A percentile compares a stretch with the other conserved stretches of the same genome.
Conservation (phyloP, 2,888 invertebrate genomes). For the Eupithecia dodoneata region DNA sequence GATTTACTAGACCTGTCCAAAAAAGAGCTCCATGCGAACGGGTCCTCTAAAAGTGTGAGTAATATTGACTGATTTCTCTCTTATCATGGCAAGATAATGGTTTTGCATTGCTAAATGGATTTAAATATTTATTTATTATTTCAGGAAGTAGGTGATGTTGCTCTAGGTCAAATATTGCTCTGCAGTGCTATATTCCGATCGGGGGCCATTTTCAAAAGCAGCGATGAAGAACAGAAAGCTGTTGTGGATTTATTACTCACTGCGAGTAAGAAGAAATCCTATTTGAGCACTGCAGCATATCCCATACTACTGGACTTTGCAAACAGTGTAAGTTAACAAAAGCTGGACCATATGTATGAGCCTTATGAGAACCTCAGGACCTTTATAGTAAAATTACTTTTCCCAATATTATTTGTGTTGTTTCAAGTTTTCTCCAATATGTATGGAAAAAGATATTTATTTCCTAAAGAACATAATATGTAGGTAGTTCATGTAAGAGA, state of each 20-base stretch:
- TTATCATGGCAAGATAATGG: background rate
- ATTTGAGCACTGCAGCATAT: slow-evolving; percentile 85
- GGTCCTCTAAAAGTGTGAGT: slow-evolving; percentile 87
- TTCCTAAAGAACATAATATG: too few species aligned
- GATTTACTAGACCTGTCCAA: slow-evolving; percentile 85
- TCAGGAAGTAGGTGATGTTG: slow-evolving; percentile 90
- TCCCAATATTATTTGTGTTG: too few species aligned
- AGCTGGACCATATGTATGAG: background rate
- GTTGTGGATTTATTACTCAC: slow-evolving; percentile 70
- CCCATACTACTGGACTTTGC: slow-evolving; percentile 86
- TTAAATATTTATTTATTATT: slow-evolving; percentile 13
- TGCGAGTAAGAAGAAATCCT: slow-evolving; percentile 86
- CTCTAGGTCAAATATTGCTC: slow-evolving; percentile 88
- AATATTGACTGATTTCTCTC: background rate
- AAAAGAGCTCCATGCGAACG: slow-evolving; percentile 86
- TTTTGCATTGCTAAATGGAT: background rate
- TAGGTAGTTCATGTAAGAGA: too few species aligned
- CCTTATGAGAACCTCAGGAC: too few species aligned
- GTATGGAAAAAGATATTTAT: too few species aligned
- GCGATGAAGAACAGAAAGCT: slow-evolving; percentile 74
- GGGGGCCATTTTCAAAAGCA: slow-evolving; percentile 79
- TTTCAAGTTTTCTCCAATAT: background rate
- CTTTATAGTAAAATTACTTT: background rate
- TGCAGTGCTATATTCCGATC: slow-evolving; percentile 89
- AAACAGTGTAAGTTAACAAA: slow-evolving; percentile 72